These are phyloP conservation scores for Drosophila murphyi DNA, from an alignment of 1,140 invertebrate species.

Conservation along the genomic window DNA sequence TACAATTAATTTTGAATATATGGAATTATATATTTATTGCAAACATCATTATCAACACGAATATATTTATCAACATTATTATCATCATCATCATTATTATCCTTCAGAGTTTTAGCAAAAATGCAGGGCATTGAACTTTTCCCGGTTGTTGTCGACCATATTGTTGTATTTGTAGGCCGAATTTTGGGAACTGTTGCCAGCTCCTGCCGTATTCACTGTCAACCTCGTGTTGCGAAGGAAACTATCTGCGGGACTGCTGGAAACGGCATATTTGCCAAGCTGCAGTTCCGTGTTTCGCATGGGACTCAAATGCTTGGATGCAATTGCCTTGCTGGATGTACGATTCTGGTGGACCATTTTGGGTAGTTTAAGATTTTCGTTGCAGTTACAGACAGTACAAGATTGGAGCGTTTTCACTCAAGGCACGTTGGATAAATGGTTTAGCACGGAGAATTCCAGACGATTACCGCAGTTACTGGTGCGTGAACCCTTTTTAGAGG, in stretches of 20 bases:
- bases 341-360: slow-evolving; percentile 79
- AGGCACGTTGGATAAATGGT: slow-evolving; percentile 77
- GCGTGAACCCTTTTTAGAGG: slow-evolving; percentile 81
- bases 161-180: slow-evolving; percentile 75
- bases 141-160: slow-evolving; percentile 75
- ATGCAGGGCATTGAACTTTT: slow-evolving; percentile 78
- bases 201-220: slow-evolving; percentile 28
- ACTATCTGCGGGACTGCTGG: slow-evolving; percentile 64
- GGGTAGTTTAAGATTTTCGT: neutral
- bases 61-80: neutral
- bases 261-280: slow-evolving; percentile 62
- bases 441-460: slow-evolving; percentile 80
- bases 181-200: slow-evolving; percentile 14
- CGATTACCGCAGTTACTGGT: slow-evolving; percentile 80
- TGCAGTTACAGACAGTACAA: slow-evolving; percentile 12
- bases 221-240: slow-evolving; percentile 55
- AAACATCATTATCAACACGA: slow-evolving; percentile 4
- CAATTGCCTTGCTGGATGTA: slow-evolving; percentile 69
- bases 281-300: slow-evolving; percentile 62
- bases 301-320: slow-evolving; percentile 78
- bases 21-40: slow-evolving; percentile 60
- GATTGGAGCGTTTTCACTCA: slow-evolving; percentile 35
- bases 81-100: slow-evolving; percentile 17
- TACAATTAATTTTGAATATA: slow-evolving; percentile 61
- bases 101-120: slow-evolving; percentile 59